Conservation (phyloP, 2,113 vertebrate species). For the Leptobrachium leishanense region DNA sequence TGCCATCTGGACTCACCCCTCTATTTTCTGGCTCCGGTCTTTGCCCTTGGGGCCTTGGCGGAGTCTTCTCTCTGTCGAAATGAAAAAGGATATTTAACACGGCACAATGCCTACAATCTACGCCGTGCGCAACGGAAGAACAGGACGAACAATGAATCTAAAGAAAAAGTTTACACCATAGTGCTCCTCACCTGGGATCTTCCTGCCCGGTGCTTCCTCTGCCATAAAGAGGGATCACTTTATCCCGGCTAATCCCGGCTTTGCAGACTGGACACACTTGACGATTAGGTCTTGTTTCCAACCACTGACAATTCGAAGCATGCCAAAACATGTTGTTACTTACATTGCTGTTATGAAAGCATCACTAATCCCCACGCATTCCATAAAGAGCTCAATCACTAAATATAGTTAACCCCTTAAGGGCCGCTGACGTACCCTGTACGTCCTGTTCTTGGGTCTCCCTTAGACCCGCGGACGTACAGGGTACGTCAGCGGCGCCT, state of each 20-base stretch:
- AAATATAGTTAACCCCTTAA: no score
- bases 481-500: no score
- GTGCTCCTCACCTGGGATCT: constrained; percentile 84
- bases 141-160: not conserved
- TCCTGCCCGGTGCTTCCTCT: constrained; percentile 94
- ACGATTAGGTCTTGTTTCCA: constrained; percentile 94
- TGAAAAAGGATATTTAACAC: constrained; percentile 43
- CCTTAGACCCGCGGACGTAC: no score
- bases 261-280: constrained; percentile 98
- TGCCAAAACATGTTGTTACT: not conserved
- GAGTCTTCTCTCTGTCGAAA: constrained; percentile 88
- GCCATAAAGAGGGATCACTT: constrained; percentile 96
- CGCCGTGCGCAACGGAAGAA: not conserved
- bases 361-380: no score
- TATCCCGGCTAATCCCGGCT: constrained; percentile 95
- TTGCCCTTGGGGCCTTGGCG: constrained; percentile 95
- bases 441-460: no score
- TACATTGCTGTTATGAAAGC: not conserved
- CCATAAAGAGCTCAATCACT: no score
- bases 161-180: not conserved
- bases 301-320: constrained; percentile 75
- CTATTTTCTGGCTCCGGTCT: constrained; percentile 96
- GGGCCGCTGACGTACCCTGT: no score
- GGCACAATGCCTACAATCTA: not conserved
- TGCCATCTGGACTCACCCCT: constrained; percentile 76